Evolutionary conservation across 2,888 invertebrate genomes (phyloP), one percentile per base, ranked within the genome.

Genomic region (Dendrolimus pini): DNA sequence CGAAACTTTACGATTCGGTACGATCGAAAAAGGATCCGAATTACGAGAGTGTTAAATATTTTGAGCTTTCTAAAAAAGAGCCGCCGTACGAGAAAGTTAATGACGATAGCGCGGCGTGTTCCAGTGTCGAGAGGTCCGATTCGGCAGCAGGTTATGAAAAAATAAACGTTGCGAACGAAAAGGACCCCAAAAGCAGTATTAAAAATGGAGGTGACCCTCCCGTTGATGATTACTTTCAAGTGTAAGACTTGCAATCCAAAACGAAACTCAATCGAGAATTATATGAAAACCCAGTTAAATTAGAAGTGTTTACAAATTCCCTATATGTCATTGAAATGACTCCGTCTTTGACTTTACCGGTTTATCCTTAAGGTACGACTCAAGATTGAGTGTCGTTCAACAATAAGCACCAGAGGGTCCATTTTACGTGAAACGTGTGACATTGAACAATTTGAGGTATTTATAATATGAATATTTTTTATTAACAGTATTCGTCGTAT

Each of bases 31-130:
- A 91, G 55, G 94, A 96, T 87, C 95, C 96, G 0, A 96, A 96
- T 77, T 96, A 96, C 71, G 96, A 96, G 77, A 96, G 95, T 65
- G 95, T 96, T 0, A 94, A 94, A 66, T 95, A 95, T 80, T 91
- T 94, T 69, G 94, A 93, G 61, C 75, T 93, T 1, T 71, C 84
- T 0, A 86, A 88, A 41, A 86, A 83, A 60, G 94, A 94, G 56
- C 94, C 95, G 56, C 94, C 95, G 0, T 95, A 95, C 61, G 95
- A 95, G 70, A 91, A 92, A 67, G 84, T 94, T 12, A 83, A 91
- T 54, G 85, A 82, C 41, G 91, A 85, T 41, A 61, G 59, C n/a
- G 64, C 66, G 0, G 66, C 67, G 0, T 64, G 68, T 47, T 72
- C 77, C 0, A 65, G 71, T 41, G 69, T 88, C 7, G 82, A 88